Evolutionary conservation across 2,797 vertebrate genomes (phyloP), one percentile per base, ranked within the genome.

Genomic region (Falco peregrinus): DNA sequence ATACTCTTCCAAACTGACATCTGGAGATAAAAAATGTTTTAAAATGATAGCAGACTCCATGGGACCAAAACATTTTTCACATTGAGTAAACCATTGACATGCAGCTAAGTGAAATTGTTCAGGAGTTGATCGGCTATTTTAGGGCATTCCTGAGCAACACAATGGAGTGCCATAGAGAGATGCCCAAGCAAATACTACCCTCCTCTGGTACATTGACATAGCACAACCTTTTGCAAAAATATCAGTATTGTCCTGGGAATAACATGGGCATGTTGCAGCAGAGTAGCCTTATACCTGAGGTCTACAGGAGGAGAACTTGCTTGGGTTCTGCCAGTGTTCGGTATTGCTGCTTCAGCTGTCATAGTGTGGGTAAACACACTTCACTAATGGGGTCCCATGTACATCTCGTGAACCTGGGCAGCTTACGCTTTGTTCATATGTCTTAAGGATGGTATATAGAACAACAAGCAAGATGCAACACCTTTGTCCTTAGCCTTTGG

Each of bases 181-280:
- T 96, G 96, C 92, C 96, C 94, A 95, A 85, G 96, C 69, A 84
- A 96, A 97, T 78, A 76, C 96, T 97, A 97, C 96, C 96, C 96
- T 96, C 96, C 84, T 95, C 96, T 97, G 96, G 96, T 95, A 73
- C 16, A 1, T 88, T 96, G 50, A 94, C 82, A 96, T 59, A 96
- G 73, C 96, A 96, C 95, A 96, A 82, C 80, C 84, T 92, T 87
- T 75, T 88, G 57, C 26, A 48, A 70, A 73, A 93, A 69, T 77
- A 70, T 8, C 89, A 57, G 13, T 75, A 12, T 63, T 92, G 79
- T 96, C 73, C 64, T 85, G 78, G 82, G 64, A 91, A 31, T 61
- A 85, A 47, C 18, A 9, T 25, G 65, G 65, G 41, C 57, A 54
- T 21, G 26, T 78, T 61, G 50, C 68, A 68, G 79, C 33, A 26